A percentile compares a stretch with the other conserved stretches of the same genome.
These are phyloP conservation scores for Bemisia tabaci DNA, from an alignment of 1,140 invertebrate genomes.

Conservation along the genomic window DNA sequence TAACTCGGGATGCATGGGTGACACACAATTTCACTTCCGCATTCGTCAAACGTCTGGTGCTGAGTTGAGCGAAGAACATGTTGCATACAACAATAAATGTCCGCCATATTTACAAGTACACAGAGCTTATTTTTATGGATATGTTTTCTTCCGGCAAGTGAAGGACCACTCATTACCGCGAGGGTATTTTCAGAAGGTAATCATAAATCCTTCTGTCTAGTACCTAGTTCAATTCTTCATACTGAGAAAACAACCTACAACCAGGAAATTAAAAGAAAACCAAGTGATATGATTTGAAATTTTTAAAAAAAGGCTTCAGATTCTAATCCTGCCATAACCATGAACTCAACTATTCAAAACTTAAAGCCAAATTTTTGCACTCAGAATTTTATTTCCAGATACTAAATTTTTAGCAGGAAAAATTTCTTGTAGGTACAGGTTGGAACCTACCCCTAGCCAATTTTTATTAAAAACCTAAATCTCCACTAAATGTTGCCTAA, in stretches of 20 bases:
- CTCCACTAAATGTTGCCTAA: no score
- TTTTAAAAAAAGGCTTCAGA: no score
- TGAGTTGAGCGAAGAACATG: constrained; percentile 9
- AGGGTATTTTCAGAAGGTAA: constrained; percentile 96
- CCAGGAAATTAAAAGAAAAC: constrained; percentile 4
- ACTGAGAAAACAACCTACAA: background rate
- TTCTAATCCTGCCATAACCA: no score
- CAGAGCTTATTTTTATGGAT: constrained; percentile 79
- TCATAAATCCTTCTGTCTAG: constrained; percentile 7
- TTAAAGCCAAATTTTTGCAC: no score
- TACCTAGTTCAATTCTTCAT: background rate
- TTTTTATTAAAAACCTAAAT: no score
- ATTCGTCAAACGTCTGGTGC: constrained; percentile 39
- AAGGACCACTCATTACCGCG: constrained; percentile 84
- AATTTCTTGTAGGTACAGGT: no score
- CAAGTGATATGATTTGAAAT: constrained; percentile 1
- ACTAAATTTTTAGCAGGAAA: no score
- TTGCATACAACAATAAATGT: constrained; percentile 54
- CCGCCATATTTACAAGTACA: constrained; percentile 59
- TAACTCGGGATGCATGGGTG: constrained; percentile 96
- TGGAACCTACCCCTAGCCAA: no score
- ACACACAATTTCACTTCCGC: constrained; percentile 92
- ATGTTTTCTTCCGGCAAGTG: constrained; percentile 96
- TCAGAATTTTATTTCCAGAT: no score
- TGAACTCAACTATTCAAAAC: no score